A percentile compares a stretch with the other conserved stretches of the same genome.
Evolutionary conservation across 1,140 invertebrate genomes (phyloP).

Genomic region (Caerostris extrusa): DNA sequence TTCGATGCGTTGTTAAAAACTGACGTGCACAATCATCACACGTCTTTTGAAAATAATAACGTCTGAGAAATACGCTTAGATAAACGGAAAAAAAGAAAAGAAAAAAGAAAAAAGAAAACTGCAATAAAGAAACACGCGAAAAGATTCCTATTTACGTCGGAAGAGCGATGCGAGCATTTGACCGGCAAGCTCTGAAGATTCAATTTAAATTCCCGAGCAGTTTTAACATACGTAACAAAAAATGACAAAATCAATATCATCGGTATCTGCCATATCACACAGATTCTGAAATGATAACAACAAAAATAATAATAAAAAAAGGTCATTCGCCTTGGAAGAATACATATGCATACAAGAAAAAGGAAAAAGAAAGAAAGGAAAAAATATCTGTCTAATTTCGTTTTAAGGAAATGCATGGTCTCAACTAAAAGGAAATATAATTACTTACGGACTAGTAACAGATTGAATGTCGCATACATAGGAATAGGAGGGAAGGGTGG

Average conservation of each 20-base stretch:
- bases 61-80: too few species aligned
- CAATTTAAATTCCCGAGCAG: conserved; percentile 8
- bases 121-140: not conserved
- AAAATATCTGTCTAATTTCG: conserved; percentile 67
- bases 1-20: too few species aligned
- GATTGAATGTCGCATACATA: conserved; percentile 60
- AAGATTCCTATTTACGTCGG: not conserved
- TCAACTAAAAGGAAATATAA: conserved; percentile 75
- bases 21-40: too few species aligned
- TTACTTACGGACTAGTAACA: conserved; percentile 72
- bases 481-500: conserved; percentile 23
- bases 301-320: conserved; percentile 18
- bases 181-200: not conserved
- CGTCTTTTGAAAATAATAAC: too few species aligned
- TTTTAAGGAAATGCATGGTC: conserved; percentile 72
- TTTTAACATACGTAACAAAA: conserved; percentile 30
- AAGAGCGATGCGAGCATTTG: not conserved
- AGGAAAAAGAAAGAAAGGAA: not conserved
- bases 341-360: too few species aligned
- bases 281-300: not conserved
- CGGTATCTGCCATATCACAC: not conserved
- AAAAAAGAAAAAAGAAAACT: not conserved
- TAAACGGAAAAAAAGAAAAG: too few species aligned
- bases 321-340: not conserved
- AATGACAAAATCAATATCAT: conserved; percentile 18